A percentile compares a stretch with the other conserved stretches of the same genome.
phyloP scores from a whole-genome alignment of 1,140 invertebrate genomes.

The Rhagoletis zephyria region DNA sequence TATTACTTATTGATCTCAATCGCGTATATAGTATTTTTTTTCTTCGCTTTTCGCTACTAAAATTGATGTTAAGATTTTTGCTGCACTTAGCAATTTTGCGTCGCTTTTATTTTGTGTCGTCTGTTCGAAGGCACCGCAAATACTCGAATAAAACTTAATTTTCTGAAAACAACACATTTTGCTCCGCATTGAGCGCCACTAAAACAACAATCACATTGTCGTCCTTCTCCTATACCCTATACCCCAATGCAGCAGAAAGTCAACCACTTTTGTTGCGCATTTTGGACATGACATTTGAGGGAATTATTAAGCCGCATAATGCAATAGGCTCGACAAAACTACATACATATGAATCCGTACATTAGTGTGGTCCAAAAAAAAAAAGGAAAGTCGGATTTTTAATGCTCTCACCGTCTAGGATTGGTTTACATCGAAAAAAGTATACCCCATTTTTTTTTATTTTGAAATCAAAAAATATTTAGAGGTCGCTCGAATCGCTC shows the following conservation, averaged over 20 bases:
- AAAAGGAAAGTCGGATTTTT: neutral
- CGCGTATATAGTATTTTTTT: neutral
- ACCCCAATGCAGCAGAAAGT: neutral
- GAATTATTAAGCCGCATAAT: neutral
- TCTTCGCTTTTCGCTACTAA: neutral
- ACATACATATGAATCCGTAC: neutral
- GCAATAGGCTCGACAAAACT: neutral
- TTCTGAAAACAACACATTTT: constrained; percentile 21
- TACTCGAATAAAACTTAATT: constrained; percentile 37
- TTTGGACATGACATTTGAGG: constrained; percentile 32
- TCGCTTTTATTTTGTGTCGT: neutral
- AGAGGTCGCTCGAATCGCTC: no score
- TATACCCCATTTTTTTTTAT: no score
- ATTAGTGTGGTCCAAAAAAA: no score
- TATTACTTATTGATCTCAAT: neutral
- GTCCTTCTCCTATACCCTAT: neutral
- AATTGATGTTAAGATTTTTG: neutral
- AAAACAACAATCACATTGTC: constrained; percentile 20
- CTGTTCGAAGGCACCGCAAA: neutral
- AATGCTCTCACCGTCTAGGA: no score
- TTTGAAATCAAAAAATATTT: no score
- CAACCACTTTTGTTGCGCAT: constrained; percentile 10
- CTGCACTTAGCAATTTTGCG: neutral
- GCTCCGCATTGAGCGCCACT: neutral
- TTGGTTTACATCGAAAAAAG: no score